phyloP scores from a whole-genome alignment of 2,888 invertebrate genomes.

The Athrips mouffetella region DNA sequence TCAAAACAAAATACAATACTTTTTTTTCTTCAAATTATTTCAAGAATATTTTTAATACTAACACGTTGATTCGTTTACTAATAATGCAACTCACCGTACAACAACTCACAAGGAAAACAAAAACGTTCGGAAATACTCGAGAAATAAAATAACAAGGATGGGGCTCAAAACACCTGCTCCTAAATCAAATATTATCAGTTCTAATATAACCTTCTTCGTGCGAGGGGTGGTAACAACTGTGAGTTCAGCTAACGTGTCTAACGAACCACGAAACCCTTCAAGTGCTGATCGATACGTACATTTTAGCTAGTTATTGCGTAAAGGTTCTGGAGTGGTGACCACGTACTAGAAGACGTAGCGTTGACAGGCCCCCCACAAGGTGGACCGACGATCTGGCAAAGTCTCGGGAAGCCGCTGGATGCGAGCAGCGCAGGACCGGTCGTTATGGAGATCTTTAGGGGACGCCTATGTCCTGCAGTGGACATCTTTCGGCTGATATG shows the following conservation, averaged over 20 bases:
- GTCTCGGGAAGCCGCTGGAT: too few relatives aligned
- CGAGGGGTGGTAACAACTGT: constrained; percentile 31
- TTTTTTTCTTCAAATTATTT: too few relatives aligned
- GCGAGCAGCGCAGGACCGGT: too few relatives aligned
- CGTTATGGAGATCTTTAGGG: too few relatives aligned
- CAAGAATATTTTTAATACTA: too few relatives aligned
- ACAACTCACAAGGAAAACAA: not conserved
- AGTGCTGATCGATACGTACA: constrained; percentile 62
- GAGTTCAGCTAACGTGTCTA: constrained; percentile 50
- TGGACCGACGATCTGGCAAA: too few relatives aligned
- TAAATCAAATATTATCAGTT: constrained; percentile 64
- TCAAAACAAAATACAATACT: not conserved
- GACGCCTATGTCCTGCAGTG: too few relatives aligned
- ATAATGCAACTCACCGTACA: not conserved
- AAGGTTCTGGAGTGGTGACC: not conserved
- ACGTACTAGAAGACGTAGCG: too few relatives aligned
- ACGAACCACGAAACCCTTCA: constrained; percentile 68
- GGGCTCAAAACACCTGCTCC: constrained; percentile 33
- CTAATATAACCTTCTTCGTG: constrained; percentile 51
- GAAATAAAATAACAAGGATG: constrained; percentile 20
- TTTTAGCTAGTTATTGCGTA: not conserved
- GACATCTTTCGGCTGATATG: too few relatives aligned
- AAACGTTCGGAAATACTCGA: constrained; percentile 11
- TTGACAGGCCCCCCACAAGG: too few relatives aligned
- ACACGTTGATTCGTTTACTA: not conserved